These are phyloP conservation scores for Drosophila meridiana DNA, from an alignment of 2,888 invertebrate genomes.

Conservation along the genomic window DNA sequence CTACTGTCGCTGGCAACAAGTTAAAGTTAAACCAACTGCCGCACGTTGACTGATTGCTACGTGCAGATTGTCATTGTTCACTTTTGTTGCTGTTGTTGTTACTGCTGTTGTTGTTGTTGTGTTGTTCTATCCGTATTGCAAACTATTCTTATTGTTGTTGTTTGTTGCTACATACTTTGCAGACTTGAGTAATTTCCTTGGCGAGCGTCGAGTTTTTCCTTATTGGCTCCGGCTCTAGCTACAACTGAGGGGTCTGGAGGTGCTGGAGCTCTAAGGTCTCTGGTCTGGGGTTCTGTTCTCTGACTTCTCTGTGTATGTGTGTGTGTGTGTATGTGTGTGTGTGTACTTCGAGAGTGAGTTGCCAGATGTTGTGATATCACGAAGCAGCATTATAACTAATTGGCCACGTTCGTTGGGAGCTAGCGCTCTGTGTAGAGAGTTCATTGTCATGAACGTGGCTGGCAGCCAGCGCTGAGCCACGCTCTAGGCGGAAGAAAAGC, in stretches of 20 bases:
- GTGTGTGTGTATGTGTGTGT: slow-evolving; percentile 35
- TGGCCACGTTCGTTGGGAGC: slow-evolving; percentile 81
- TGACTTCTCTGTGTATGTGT: slow-evolving; percentile 33
- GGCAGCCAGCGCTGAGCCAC: slow-evolving; percentile 19
- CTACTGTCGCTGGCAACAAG: slow-evolving; percentile 71
- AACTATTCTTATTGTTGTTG: slow-evolving; percentile 54
- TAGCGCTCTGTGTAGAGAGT: slow-evolving; percentile 65
- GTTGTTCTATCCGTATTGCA: slow-evolving; percentile 53
- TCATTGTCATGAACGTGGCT: slow-evolving; percentile 79
- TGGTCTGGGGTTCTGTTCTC: slow-evolving; percentile 43
- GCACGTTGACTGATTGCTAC: slow-evolving; percentile 83
- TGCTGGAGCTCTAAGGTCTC: slow-evolving; percentile 48
- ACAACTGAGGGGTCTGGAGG: slow-evolving; percentile 12
- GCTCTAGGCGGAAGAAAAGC: slow-evolving; percentile 64
- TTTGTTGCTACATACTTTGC: slow-evolving; percentile 72
- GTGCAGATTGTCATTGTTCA: slow-evolving; percentile 83
- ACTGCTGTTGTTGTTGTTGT: slow-evolving; percentile 25
- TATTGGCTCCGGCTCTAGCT: slow-evolving; percentile 61
- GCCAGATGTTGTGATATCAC: slow-evolving; percentile 81
- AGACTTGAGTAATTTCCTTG: slow-evolving; percentile 79
- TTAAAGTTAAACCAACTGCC: slow-evolving; percentile 79
- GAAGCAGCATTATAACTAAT: slow-evolving; percentile 82
- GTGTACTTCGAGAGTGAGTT: slow-evolving; percentile 70
- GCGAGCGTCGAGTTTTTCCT: slow-evolving; percentile 76
- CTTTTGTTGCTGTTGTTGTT: slow-evolving; percentile 35